Base-by-base conservation (phyloP, 2,888 invertebrate genomes). In the Lomographa bimaculata region DNA sequence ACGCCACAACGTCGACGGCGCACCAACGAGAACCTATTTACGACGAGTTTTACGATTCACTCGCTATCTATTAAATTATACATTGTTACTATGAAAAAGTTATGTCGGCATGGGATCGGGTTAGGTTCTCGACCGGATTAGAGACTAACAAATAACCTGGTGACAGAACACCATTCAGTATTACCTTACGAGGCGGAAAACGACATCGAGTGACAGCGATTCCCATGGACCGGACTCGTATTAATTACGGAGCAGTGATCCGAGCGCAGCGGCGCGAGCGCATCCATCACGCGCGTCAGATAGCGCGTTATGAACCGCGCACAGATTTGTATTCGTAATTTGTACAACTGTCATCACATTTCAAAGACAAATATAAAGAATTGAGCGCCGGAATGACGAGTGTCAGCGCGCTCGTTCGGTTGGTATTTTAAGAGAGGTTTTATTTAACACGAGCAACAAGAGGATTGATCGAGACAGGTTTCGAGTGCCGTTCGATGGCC, bases 331-430 rank as follows among this genome's bases (percentile, higher is more conserved):
- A 81, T 64, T 78, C 80, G 82, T 89, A 86, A 89, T 89, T 89
- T 89, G 89, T 89, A 89, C 83, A 79, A 84, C 85, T 89, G 89
- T 89, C 89, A 89, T 89, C 89, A 87, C 87, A 87, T 87, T 87
- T 89, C 85, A 87, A 89, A 89, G 89, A 89, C 89, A 89, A 89
- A 87, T 85, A 87, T 87, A 89, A 89, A 87, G 85, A 79, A 86
- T 89, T 79, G 89, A 82, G 79, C 73, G 73, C 77, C 78, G 78
- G 84, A 81, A 84, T 87, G 87, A 89, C 86, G 81, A 87, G 86
- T 86, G 89, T 84, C 84, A 84, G 74, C 70, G 75, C 60, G 74
- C 71, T 76, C 83, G 75, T 83, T 81, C 72, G 71, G 72, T 64
- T 86, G 85, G 83, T 80, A 86, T 87, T 83, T 87, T 83, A 82